A percentile compares a stretch with the other conserved stretches of the same genome.
Evolutionary conservation across 2,113 vertebrate genomes (phyloP).

Genomic region (Odontophorus gujanensis): DNA sequence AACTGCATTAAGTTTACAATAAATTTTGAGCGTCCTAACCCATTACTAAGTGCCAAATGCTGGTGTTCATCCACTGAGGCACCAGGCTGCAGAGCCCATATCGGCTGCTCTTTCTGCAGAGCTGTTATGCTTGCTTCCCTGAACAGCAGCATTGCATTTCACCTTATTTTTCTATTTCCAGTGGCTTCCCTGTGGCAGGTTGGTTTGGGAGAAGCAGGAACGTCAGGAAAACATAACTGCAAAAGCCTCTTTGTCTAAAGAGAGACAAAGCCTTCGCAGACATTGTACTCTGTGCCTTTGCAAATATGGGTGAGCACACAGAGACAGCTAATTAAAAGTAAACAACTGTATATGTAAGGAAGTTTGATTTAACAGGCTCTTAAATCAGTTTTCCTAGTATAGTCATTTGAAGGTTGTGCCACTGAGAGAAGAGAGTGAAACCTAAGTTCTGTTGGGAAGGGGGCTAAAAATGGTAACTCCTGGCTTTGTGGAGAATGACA

Average conservation of each 20-base stretch:
- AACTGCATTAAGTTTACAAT: conserved; percentile 47
- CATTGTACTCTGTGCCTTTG: neutral
- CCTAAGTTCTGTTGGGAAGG: neutral
- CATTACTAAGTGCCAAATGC: conserved; percentile 22
- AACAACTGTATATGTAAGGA: conserved; percentile 32
- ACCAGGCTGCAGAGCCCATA: neutral
- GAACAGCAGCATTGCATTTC: neutral
- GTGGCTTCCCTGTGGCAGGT: neutral
- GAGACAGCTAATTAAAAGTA: conserved; percentile 42
- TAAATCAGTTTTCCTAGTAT: neutral
- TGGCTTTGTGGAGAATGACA: neutral
- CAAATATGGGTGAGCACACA: neutral
- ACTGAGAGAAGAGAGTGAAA: accelerated
- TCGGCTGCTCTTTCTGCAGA: neutral
- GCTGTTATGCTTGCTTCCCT: neutral
- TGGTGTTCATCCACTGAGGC: neutral
- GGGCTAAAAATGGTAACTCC: neutral
- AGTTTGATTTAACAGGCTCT: neutral
- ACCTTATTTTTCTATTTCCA: neutral
- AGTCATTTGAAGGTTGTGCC: neutral
- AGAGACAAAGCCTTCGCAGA: neutral
- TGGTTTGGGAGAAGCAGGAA: neutral
- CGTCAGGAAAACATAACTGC: neutral
- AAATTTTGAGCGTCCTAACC: conserved; percentile 37
- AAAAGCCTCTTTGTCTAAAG: neutral